These are phyloP conservation scores for Setipinna tenuifilis DNA, from an alignment of 2,797 vertebrate genomes.

Conservation along the genomic window DNA sequence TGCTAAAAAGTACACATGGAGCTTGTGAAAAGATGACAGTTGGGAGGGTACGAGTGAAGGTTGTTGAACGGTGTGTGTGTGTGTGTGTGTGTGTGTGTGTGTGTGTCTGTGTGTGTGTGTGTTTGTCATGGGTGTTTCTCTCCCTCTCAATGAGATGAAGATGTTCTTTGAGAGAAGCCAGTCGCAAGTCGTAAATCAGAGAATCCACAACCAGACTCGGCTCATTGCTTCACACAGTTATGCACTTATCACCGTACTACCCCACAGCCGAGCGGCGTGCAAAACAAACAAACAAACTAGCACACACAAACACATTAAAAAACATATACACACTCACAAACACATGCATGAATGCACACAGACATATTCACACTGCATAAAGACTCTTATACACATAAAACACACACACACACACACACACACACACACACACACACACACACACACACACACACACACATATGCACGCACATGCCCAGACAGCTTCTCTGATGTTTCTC, in stretches of 20 bases:
- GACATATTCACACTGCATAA: background rate
- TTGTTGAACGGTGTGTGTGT: too few relatives aligned
- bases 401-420: background rate
- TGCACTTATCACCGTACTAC: background rate
- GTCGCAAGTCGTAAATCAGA: background rate
- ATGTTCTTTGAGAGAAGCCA: background rate
- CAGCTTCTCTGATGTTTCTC: background rate
- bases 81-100: background rate
- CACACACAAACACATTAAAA: background rate
- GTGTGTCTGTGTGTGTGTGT: background rate
- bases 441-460: conserved; percentile 20
- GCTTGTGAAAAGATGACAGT: background rate
- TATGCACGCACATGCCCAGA: conserved; percentile 21
- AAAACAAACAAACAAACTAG: background rate
- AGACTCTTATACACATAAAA: conserved; percentile 10
- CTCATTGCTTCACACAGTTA: conserved; percentile 3
- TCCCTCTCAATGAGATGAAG: background rate
- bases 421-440: conserved; percentile 2
- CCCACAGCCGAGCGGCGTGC: background rate
- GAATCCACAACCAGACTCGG: background rate
- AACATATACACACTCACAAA: background rate
- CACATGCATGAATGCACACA: background rate
- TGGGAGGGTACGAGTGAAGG: background rate
- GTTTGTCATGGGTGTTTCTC: background rate
- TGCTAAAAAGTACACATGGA: background rate